Percentiles rank a stretch among this genome's conserved stretches.
These are phyloP conservation scores for Schrankia costaestrigalis DNA, from an alignment of 2,888 invertebrate species.

Conservation along the genomic window DNA sequence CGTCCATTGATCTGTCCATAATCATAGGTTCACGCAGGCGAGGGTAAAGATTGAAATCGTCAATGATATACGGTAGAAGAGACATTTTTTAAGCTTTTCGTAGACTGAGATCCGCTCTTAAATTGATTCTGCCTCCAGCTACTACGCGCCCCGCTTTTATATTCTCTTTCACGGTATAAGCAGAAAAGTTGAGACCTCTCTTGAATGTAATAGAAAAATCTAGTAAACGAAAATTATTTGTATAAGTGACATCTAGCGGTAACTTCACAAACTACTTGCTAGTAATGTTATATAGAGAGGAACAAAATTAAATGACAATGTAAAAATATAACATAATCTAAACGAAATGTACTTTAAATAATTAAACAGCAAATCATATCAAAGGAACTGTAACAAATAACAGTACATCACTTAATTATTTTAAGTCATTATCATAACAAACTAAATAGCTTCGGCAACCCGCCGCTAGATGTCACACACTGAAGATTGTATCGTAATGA, in stretches of 20 bases:
- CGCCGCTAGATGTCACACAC: too few species aligned
- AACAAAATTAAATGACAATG: too few species aligned
- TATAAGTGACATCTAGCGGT: conserved; percentile 4
- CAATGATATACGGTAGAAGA: conserved; percentile 59
- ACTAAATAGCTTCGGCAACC: too few species aligned
- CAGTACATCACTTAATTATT: too few species aligned
- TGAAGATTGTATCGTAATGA: too few species aligned
- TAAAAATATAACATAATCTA: too few species aligned
- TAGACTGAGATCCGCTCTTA: conserved; percentile 10
- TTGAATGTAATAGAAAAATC: conserved; percentile 16
- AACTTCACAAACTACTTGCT: too few species aligned
- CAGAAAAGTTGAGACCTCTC: neutral
- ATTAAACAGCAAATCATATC: too few species aligned
- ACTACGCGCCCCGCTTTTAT: conserved; percentile 45
- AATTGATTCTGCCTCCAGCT: conserved; percentile 29
- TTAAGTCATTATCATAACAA: too few species aligned
- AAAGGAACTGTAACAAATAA: too few species aligned
- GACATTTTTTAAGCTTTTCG: conserved; percentile 45
- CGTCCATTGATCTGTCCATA: conserved; percentile 57
- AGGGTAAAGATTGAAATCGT: conserved; percentile 56
- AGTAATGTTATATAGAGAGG: too few species aligned
- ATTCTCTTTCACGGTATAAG: conserved; percentile 12
- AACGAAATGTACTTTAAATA: too few species aligned
- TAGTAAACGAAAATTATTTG: neutral
- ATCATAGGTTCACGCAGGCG: conserved; percentile 64